Conservation (phyloP, 2,888 invertebrate species). For the Bibio marci region DNA sequence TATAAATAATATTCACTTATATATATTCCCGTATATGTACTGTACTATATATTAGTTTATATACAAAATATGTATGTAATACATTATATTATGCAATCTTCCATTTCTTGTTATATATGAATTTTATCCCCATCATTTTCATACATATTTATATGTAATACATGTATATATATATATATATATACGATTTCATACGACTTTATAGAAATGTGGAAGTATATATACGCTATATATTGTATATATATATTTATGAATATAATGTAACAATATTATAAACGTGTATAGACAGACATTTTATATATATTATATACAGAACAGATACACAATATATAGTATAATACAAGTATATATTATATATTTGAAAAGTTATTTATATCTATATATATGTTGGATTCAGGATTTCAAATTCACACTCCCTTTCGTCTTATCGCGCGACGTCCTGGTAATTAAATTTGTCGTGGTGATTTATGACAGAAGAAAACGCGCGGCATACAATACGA, state of each 20-base stretch:
- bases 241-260: background rate
- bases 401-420: constrained; percentile 8
- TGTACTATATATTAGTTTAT: too few species aligned
- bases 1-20: too few species aligned
- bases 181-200: background rate
- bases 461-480: constrained; percentile 16
- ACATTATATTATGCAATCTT: background rate
- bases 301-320: background rate
- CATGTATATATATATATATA: background rate
- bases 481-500: constrained; percentile 8
- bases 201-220: background rate
- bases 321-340: background rate
- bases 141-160: background rate
- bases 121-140: background rate
- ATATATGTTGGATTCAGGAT: constrained; percentile 8
- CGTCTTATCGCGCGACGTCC: constrained; percentile 10
- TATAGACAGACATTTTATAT: background rate
- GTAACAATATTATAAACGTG: background rate
- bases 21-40: too few species aligned
- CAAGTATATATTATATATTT: constrained; percentile 5
- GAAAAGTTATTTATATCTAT: constrained; percentile 5
- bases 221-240: background rate
- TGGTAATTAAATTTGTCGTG: constrained; percentile 17
- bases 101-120: background rate
- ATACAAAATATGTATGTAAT: too few species aligned